Evolutionary conservation across 64 coral and sea anemone genomes (phyloP).

Genomic region (Dendronephthya gigantea): DNA sequence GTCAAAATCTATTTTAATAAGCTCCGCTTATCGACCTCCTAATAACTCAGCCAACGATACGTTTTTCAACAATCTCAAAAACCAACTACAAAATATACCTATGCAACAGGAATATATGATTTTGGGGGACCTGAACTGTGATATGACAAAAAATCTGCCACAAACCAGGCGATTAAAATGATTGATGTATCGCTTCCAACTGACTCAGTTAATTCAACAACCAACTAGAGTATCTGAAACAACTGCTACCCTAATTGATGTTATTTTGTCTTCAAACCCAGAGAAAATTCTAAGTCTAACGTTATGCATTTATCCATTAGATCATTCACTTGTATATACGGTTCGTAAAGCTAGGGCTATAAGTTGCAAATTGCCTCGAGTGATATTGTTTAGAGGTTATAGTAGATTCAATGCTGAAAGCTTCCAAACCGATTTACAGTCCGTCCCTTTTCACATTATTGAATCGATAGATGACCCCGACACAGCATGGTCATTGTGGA

Average conservation of each 20-base stretch:
- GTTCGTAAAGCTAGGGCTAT: not conserved
- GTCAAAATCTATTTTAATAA: not conserved
- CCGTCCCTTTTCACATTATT: not conserved
- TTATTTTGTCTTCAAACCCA: not conserved
- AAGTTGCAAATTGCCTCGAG: too few relatives aligned
- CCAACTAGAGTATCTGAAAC: not conserved
- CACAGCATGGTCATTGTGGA: not conserved
- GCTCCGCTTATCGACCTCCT: not conserved
- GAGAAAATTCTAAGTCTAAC: not conserved
- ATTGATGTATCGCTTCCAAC: not conserved
- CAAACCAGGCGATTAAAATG: not conserved
- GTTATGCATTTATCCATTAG: not conserved
- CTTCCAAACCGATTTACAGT: not conserved
- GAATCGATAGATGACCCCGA: not conserved
- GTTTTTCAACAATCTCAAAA: not conserved
- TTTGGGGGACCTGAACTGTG: conserved; percentile 15
- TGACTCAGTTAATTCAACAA: not conserved
- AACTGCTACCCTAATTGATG: not conserved
- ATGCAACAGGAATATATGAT: conserved; percentile 11
- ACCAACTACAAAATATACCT: not conserved
- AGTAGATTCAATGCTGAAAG: not conserved
- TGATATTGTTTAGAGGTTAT: not conserved
- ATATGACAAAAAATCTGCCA: not conserved
- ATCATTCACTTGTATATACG: not conserved
- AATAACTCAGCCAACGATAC: not conserved